Evolutionary conservation across 1,140 invertebrate species (phyloP).

Genomic region (Ceratosolen fusciceps): DNA sequence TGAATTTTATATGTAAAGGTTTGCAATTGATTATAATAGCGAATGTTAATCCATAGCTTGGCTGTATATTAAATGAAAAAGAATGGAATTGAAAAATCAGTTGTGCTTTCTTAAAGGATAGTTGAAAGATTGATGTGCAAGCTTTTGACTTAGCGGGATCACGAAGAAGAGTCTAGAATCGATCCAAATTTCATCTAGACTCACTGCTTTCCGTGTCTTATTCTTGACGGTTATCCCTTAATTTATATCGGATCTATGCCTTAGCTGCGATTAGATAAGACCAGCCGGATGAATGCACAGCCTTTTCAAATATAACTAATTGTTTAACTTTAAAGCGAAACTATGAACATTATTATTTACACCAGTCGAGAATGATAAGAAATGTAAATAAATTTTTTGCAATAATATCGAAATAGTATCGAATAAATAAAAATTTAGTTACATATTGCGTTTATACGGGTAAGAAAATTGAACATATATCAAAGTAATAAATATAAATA

Average conservation of each 20-base stretch:
- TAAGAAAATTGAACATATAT: too few species aligned
- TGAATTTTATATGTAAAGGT: too few species aligned
- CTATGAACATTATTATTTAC: too few species aligned
- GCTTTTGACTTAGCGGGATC: neutral
- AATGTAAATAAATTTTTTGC: too few species aligned
- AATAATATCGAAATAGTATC: too few species aligned
- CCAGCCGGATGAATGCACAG: neutral
- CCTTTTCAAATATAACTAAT: neutral
- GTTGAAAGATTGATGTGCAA: constrained; percentile 30
- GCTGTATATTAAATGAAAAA: neutral
- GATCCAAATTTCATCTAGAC: constrained; percentile 24
- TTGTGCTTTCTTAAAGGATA: neutral
- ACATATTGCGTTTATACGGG: too few species aligned
- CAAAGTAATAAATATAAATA: too few species aligned
- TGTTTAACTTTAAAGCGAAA: neutral
- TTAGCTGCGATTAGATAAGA: neutral
- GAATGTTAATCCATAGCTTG: too few species aligned
- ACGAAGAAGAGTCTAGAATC: constrained; percentile 3
- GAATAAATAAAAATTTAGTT: too few species aligned
- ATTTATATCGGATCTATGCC: constrained; percentile 13
- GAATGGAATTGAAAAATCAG: constrained; percentile 13
- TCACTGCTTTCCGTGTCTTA: constrained; percentile 11
- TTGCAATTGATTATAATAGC: too few species aligned
- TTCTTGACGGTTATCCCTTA: constrained; percentile 18
- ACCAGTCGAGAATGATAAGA: too few species aligned